phyloP scores from a whole-genome alignment of 2,113 vertebrate genomes.

The Ciconia boyciana region DNA sequence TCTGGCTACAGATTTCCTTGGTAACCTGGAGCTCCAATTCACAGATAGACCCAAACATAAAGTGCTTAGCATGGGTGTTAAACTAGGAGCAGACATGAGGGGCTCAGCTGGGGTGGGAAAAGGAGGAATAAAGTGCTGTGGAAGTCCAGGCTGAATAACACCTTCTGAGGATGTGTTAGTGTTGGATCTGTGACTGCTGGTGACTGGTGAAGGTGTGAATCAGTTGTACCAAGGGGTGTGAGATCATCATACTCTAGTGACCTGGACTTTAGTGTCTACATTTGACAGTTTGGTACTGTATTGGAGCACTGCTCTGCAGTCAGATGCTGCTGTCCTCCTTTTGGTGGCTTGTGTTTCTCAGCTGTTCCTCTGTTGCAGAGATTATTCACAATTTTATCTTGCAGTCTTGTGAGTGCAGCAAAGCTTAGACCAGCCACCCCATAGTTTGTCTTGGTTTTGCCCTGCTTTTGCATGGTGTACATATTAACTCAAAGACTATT shows the following conservation, averaged over 20 bases:
- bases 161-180: background rate
- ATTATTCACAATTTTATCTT: background rate
- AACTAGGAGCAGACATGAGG: background rate
- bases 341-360: background rate
- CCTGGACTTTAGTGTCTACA: background rate
- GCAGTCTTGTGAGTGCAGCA: background rate
- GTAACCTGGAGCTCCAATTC: background rate
- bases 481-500: background rate
- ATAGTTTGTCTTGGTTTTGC: background rate
- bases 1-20: background rate
- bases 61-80: background rate
- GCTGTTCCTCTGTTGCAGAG: background rate
- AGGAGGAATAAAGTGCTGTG: background rate
- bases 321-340: background rate
- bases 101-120: background rate
- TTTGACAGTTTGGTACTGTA: background rate
- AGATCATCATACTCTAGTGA: background rate
- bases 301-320: background rate
- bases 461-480: background rate
- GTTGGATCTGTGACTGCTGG: background rate
- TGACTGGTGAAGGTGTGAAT: background rate
- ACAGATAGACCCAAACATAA: background rate
- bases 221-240: background rate
- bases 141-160: background rate
- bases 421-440: background rate